Conservation (phyloP, 2,113 vertebrate species). For the Tapirus terrestris region DNA sequence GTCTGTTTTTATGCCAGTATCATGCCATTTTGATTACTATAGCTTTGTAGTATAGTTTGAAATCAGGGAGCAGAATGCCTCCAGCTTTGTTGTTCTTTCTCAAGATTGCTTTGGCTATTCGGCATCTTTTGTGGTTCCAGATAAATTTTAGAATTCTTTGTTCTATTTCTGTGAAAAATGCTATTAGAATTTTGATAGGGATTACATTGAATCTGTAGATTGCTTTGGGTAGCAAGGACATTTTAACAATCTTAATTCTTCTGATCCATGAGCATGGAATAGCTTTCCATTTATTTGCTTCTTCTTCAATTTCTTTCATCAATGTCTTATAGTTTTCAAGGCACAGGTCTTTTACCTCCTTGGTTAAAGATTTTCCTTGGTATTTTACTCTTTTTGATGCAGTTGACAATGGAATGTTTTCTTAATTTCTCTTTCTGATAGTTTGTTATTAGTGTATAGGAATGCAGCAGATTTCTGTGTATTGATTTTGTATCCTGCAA, state of each 20-base stretch:
- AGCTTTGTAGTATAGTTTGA: neutral
- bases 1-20: neutral
- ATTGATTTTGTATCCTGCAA: neutral
- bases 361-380: neutral
- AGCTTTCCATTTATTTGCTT: neutral
- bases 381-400: neutral
- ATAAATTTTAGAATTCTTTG: neutral
- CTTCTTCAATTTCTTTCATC: neutral
- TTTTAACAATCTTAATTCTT: neutral
- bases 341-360: neutral
- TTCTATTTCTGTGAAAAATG: neutral
- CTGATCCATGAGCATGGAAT: neutral
- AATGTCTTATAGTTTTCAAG: neutral
- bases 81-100: neutral
- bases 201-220: neutral
- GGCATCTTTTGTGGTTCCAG: neutral
- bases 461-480: neutral
- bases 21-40: neutral
- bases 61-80: neutral
- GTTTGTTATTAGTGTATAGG: neutral
- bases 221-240: neutral
- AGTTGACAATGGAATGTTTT: neutral
- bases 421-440: neutral
- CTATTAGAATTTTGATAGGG: neutral
- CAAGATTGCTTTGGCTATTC: neutral